These are phyloP conservation scores for Actinernus sp. DNA, from an alignment of 92 coral and sea anemone species.

Conservation along the genomic window DNA sequence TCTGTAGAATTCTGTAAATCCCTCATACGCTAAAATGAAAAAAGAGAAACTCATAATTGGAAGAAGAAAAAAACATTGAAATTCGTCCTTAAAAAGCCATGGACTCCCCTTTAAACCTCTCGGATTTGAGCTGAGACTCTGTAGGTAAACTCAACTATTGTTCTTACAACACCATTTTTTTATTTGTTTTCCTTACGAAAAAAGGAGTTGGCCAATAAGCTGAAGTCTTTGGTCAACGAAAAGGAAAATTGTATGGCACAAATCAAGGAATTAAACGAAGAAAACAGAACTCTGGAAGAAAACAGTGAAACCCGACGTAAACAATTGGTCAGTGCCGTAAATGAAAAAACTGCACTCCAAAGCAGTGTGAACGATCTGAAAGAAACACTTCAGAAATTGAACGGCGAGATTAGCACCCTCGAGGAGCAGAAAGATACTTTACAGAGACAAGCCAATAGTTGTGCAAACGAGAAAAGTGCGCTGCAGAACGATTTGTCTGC, in stretches of 20 bases:
- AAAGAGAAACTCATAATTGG: too few species aligned
- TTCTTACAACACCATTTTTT: too few species aligned
- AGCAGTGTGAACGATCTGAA: slow-evolving; percentile 23
- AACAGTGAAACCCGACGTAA: slow-evolving; percentile 19
- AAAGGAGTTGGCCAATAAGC: slow-evolving; percentile 44
- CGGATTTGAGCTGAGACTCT: too few species aligned
- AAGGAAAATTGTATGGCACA: slow-evolving; percentile 14
- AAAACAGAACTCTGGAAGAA: slow-evolving; percentile 5
- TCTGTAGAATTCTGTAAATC: too few species aligned
- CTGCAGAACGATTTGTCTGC: slow-evolving; percentile 29
- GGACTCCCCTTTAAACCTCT: too few species aligned
- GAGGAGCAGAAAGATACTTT: slow-evolving; percentile 20
- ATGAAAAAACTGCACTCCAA: slow-evolving; percentile 28
- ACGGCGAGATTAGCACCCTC: slow-evolving; percentile 7
- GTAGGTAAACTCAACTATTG: too few species aligned
- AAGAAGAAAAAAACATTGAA: too few species aligned
- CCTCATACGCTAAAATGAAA: too few species aligned
- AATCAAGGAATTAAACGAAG: slow-evolving; percentile 36
- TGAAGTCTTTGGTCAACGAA: slow-evolving; percentile 23
- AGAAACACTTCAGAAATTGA: slow-evolving; percentile 21
- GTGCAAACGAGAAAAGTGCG: slow-evolving; percentile 24
- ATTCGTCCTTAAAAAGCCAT: too few species aligned
- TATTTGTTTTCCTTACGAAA: too few species aligned
- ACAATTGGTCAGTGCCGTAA: slow-evolving; percentile 11
- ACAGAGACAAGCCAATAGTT: slow-evolving; percentile 16